phyloP scores from a whole-genome alignment of 2,113 vertebrate species.

The Takifugu bimaculatus region DNA sequence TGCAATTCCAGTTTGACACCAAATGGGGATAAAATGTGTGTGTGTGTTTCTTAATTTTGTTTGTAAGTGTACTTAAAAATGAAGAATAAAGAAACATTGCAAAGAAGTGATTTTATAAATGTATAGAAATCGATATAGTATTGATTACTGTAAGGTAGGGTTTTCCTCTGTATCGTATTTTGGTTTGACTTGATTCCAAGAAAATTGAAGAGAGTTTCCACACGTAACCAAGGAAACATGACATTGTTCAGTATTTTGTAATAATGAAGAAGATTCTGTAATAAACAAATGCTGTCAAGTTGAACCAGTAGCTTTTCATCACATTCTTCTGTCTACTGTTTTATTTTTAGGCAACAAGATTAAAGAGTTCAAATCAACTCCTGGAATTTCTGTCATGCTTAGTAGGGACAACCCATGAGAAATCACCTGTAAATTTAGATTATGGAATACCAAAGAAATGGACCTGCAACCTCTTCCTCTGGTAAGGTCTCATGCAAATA shows the following conservation, averaged over 20 bases:
- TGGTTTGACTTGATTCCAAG: constrained; percentile 41
- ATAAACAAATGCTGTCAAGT: constrained; percentile 64
- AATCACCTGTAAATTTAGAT: no score
- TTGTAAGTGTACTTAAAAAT: constrained; percentile 76
- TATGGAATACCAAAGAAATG: no score
- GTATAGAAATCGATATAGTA: constrained; percentile 57
- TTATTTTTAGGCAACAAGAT: background rate
- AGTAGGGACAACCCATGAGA: background rate
- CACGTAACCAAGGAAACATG: constrained; percentile 22
- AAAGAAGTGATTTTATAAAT: constrained; percentile 67
- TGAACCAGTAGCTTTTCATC: constrained; percentile 23
- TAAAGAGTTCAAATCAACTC: constrained; percentile 8
- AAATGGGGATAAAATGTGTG: constrained; percentile 46
- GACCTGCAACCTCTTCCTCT: no score
- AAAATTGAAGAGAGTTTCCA: constrained; percentile 59
- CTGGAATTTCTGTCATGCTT: background rate
- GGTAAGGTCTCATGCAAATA: no score
- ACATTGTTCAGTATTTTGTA: constrained; percentile 67
- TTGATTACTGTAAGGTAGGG: constrained; percentile 46
- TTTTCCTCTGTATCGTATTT: constrained; percentile 29
- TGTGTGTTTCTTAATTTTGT: constrained; percentile 50
- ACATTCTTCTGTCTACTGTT: constrained; percentile 5
- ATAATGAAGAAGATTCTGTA: constrained; percentile 45
- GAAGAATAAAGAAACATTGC: constrained; percentile 64
- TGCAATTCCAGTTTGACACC: constrained; percentile 64